phyloP scores from a whole-genome alignment of 2,797 vertebrate genomes.

The Mormyrus hasselquistii region DNA sequence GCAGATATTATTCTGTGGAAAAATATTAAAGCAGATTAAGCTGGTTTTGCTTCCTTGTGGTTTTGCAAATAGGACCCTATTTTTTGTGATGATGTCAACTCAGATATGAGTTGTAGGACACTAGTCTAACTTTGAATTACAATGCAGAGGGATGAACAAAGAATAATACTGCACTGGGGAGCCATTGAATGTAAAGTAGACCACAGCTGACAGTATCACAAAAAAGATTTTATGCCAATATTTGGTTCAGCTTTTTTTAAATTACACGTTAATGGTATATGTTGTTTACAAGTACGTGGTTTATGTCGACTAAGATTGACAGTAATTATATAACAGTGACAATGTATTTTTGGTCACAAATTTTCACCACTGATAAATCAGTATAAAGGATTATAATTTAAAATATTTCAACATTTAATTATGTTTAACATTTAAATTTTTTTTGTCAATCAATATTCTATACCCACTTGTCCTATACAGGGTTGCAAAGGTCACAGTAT shows the following conservation, averaged over 20 bases:
- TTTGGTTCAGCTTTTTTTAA: not conserved
- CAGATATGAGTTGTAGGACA: not conserved
- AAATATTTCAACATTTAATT: not conserved
- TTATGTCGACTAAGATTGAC: not conserved
- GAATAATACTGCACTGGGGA: not conserved
- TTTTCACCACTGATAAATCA: not conserved
- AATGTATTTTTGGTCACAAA: not conserved
- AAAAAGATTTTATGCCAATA: not conserved
- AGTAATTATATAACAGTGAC: not conserved
- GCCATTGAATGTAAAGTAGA: not conserved
- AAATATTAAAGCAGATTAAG: slow-evolving; percentile 28
- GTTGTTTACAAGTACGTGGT: not conserved
- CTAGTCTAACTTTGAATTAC: not conserved
- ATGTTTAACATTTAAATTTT: not conserved
- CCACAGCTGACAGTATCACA: not conserved
- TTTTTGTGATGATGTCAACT: not conserved
- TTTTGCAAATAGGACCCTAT: slow-evolving; percentile 9
- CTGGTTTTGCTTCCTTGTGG: slow-evolving; percentile 13
- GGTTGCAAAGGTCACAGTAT: not conserved
- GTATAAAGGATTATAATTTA: not conserved
- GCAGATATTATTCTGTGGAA: slow-evolving; percentile 40
- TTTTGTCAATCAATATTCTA: not conserved
- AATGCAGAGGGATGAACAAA: not conserved
- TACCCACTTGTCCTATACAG: not conserved
- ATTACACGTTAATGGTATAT: not conserved